Evolutionary conservation across 2,113 vertebrate species (phyloP), one percentile per base, ranked within the genome.

Genomic region (Cryptoleucopteryx plumbea): DNA sequence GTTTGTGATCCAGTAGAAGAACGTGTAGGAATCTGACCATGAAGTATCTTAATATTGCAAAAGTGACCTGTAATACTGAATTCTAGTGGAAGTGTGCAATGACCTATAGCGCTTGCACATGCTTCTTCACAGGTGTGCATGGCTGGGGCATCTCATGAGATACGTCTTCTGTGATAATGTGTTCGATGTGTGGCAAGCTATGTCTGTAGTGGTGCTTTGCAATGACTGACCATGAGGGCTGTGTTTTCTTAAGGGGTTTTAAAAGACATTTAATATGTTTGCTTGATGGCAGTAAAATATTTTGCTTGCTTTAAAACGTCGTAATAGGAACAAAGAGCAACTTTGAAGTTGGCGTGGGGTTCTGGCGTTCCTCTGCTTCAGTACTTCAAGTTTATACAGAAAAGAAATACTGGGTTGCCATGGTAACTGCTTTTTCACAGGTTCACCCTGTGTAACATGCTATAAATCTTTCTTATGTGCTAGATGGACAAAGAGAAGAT

Each of bases 371-470:
- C 72, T 92, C 81, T 38, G 71, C 53, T 71, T 97, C 6, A 14
- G 65, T 82, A 45, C 58, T 32, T 79, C 48, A 68, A 84, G 91
- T 96, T 96, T 97, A 90, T 90, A 92, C n/a, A 85, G 62, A 93
- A 92, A 94, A 97, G 50, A 92, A 97, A 71, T 81, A 79, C 71
- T 89, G 45, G 26, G 96, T 98, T 98, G 92, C 93, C 90, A 86
- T 90, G 78, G 94, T 58, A 97, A 98, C 97, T 88, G 63, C 62
- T 93, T 95, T 96, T 93, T 79, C 94, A 80, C 96, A 84, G 79
- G 56, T 90, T 94, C 86, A 61, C 89, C 40, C 58, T 84, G 75
- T 88, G 84, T 95, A 97, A 92, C 94, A 59, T 91, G 85, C 83
- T 90, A 59, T 94, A 95, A 79, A 96, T 98, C 88, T 96, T 91